A percentile compares a stretch with the other conserved stretches of the same genome.
Evolutionary conservation across 2,888 invertebrate species (phyloP).

Genomic region (Apamea anceps): DNA sequence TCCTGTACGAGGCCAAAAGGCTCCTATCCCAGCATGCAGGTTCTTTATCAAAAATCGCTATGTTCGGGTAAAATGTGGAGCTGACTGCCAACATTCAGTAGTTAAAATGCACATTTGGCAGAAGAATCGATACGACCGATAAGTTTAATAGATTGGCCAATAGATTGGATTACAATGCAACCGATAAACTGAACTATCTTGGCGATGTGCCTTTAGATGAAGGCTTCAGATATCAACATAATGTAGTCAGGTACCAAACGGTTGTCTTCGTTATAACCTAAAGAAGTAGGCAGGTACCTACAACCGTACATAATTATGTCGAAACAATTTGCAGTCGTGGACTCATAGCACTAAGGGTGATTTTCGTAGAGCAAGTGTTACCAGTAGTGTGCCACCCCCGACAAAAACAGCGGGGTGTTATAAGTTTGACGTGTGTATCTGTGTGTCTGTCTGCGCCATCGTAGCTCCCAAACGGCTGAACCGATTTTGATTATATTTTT

Average conservation of each 20-base stretch:
- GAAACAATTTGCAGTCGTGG: too few relatives aligned
- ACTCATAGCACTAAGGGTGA: not conserved
- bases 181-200: constrained; percentile 12
- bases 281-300: not conserved
- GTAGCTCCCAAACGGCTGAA: too few relatives aligned
- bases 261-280: not conserved
- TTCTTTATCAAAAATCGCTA: not conserved
- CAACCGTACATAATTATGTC: too few relatives aligned
- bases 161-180: constrained; percentile 6
- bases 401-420: too few relatives aligned
- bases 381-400: too few relatives aligned
- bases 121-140: not conserved
- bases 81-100: not conserved
- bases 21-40: too few relatives aligned
- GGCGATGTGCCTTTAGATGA: constrained; percentile 36
- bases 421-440: too few relatives aligned
- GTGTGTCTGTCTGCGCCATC: too few relatives aligned
- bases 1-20: too few relatives aligned
- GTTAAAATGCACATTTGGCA: not conserved
- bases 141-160: not conserved
- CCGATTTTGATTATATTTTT: not conserved
- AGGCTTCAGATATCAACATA: constrained; percentile 19
- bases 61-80: not conserved
- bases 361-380: not conserved
- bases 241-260: not conserved